Evolutionary conservation across 2,888 invertebrate genomes (phyloP).

Genomic region (Craniophora ligustri): DNA sequence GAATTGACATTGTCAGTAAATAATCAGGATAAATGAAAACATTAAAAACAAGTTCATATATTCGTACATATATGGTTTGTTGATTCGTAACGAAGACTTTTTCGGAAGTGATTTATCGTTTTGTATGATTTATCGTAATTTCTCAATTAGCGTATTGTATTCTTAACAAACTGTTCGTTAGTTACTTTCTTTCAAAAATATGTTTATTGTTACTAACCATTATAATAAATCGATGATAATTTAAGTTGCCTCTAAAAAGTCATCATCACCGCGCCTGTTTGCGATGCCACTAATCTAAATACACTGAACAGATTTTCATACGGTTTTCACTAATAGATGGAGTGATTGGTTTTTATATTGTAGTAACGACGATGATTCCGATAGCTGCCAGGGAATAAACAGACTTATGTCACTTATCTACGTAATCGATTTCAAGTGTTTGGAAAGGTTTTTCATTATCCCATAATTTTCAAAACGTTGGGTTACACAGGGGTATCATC

Average conservation of each 20-base stretch:
- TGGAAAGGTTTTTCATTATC: constrained; percentile 44
- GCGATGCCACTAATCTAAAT: no score
- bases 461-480: constrained; percentile 50
- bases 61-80: constrained; percentile 4
- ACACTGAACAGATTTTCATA: no score
- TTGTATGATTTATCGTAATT: constrained; percentile 46
- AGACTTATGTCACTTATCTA: constrained; percentile 10
- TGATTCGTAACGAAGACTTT: constrained; percentile 11
- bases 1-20: constrained; percentile 52
- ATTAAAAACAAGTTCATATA: constrained; percentile 53
- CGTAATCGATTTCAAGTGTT: constrained; percentile 30
- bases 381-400: no score
- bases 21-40: constrained; percentile 54
- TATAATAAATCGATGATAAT: not conserved
- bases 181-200: constrained; percentile 18
- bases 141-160: constrained; percentile 48
- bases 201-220: not conserved
- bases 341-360: no score
- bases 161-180: constrained; percentile 15
- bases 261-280: no score
- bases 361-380: no score
- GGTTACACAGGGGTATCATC: constrained; percentile 65
- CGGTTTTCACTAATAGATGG: no score
- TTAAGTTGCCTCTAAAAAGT: no score
- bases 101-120: constrained; percentile 33